Evolutionary conservation across 2,888 invertebrate genomes (phyloP).

Genomic region (Drosophila peninsularis): DNA sequence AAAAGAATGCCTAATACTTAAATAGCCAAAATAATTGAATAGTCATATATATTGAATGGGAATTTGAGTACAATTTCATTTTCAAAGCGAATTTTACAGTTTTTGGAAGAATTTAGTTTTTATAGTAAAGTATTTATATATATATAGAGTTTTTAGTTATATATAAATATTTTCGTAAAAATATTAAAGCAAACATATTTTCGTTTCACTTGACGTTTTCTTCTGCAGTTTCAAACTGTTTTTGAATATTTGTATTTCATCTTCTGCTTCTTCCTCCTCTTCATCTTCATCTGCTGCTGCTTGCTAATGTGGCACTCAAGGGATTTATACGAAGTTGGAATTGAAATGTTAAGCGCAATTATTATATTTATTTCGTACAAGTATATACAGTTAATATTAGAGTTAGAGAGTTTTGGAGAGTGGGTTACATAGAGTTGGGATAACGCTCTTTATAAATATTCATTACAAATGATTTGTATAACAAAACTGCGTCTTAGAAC

Average conservation of each 20-base stretch:
- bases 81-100: constrained; percentile 38
- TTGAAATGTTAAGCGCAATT: constrained; percentile 42
- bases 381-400: constrained; percentile 68
- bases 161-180: constrained; percentile 52
- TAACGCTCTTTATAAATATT: constrained; percentile 67
- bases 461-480: constrained; percentile 78
- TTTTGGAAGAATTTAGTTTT: constrained; percentile 30
- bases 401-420: constrained; percentile 1
- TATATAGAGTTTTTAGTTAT: constrained; percentile 21
- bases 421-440: constrained; percentile 31
- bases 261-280: background rate
- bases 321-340: constrained; percentile 36
- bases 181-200: constrained; percentile 61
- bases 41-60: background rate
- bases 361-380: constrained; percentile 48
- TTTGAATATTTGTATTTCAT: constrained; percentile 5
- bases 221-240: constrained; percentile 69
- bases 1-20: constrained; percentile 28
- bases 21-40: constrained; percentile 24
- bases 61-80: constrained; percentile 22
- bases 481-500: constrained; percentile 75
- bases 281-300: constrained; percentile 59
- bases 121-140: constrained; percentile 6
- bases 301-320: constrained; percentile 68
- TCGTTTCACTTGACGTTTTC: constrained; percentile 18